Evolutionary conservation across 2,888 invertebrate genomes (phyloP), one percentile per base, ranked within the genome.

Genomic region (Thecocarcelia acutangulata): DNA sequence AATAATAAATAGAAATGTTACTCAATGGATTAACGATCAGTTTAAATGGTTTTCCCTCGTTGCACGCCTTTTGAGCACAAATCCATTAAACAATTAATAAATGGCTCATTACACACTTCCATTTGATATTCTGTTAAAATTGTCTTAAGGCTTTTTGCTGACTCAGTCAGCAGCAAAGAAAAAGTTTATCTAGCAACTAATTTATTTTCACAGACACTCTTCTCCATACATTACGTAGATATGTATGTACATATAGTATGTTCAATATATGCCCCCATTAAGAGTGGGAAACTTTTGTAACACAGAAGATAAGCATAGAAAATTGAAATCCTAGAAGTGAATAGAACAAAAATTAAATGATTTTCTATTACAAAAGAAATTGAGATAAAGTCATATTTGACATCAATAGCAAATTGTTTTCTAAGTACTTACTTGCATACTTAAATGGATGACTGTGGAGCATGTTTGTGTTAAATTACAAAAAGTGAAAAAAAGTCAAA

Each of bases 311-410:
- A 54, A 24, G 52, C 74, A 64, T 28, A 28, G 37, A 74, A 40
- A 74, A 74, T 66, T 48, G 56, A 46, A 64, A 66, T 19, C 48
- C 17, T 56, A 74, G 33, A 56, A 72, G 46, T 56, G 56, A 64
- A n/a, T 33, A 54, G 63, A 56, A 54, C 12, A 63, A 33, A 73
- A 54, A 33, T 21, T 19, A 56, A 74, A 48, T 24, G 40, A 58
- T 74, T 74, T 74, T 48, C 40, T 19, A 66, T 48, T 56, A 48
- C 56, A 59, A 76, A 80, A 66, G 63, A 64, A 72, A 72, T 61
- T 48, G 54, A 76, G 76, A 77, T 81, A 77, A 77, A 77, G 73
- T 76, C 76, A 73, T 69, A 68, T 77, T 77, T 81, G 76, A 77
- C 81, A 81, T 77, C 72, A 81, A 81, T 81, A 81, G 54, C 17